These are phyloP conservation scores for Bhutanitis thaidina DNA, from an alignment of 2,888 invertebrate genomes.

Conservation along the genomic window DNA sequence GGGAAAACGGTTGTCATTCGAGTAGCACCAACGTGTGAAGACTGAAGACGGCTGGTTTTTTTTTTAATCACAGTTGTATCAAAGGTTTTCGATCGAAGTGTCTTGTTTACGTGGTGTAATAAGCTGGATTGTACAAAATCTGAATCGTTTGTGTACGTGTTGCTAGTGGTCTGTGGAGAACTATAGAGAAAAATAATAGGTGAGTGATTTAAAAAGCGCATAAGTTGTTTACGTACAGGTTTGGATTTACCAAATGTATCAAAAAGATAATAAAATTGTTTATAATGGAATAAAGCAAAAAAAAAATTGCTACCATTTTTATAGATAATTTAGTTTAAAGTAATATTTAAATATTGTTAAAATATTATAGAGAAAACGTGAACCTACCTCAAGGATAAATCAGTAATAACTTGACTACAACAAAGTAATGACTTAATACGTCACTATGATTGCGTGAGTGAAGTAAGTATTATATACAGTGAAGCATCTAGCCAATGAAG, in stretches of 20 bases:
- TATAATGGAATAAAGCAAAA: no score
- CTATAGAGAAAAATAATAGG: constrained; percentile 7
- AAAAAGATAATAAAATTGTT: no score
- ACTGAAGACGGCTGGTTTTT: constrained; percentile 24
- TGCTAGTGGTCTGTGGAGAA: constrained; percentile 5
- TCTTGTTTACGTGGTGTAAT: constrained; percentile 5
- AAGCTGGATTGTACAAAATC: constrained; percentile 2
- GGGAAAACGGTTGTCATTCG: constrained; percentile 39
- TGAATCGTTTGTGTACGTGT: neutral
- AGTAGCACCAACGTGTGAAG: constrained; percentile 26
- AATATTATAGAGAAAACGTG: neutral
- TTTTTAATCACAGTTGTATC: constrained; percentile 12
- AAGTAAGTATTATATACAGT: neutral
- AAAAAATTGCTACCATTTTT: no score
- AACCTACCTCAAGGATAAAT: constrained; percentile 10
- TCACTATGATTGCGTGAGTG: constrained; percentile 2
- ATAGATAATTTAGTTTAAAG: no score
- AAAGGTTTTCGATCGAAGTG: constrained; percentile 6
- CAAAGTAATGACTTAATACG: neutral
- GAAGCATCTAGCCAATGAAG: neutral
- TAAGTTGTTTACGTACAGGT: no score
- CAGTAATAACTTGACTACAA: neutral
- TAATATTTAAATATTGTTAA: no score
- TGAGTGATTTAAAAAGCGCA: neutral
- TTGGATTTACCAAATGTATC: no score